Percentiles rank a stretch among this genome's conserved stretches.
These are phyloP conservation scores for Atrina japonica DNA, from an alignment of 2,888 invertebrate genomes.

Conservation along the genomic window DNA sequence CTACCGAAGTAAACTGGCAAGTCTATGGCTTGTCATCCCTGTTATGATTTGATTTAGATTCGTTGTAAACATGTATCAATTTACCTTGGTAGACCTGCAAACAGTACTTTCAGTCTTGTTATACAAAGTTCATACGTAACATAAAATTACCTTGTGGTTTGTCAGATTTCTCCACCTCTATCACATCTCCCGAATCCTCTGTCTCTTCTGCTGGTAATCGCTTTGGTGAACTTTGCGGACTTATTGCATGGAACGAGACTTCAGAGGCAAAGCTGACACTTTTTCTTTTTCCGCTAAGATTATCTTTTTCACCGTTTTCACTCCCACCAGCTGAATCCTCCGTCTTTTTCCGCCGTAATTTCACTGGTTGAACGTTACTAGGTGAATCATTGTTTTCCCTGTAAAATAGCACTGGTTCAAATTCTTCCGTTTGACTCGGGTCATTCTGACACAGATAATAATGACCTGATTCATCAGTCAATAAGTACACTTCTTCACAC, in stretches of 20 bases:
- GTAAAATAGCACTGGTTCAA: conserved; percentile 59
- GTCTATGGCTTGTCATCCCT: no score
- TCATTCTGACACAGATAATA: conserved; percentile 42
- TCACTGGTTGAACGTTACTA: conserved; percentile 12
- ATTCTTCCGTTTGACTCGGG: conserved; percentile 42
- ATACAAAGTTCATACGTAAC: no score
- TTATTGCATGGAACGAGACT: conserved; percentile 77
- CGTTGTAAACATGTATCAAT: no score
- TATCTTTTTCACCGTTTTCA: conserved; percentile 50
- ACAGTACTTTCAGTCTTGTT: no score
- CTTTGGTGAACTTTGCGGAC: conserved; percentile 64
- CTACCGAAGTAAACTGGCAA: no score
- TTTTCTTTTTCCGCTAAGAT: conserved; percentile 63
- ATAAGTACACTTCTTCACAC: conserved; percentile 70
- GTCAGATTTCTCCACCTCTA: no score
- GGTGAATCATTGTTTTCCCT: conserved; percentile 36
- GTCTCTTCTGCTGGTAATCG: conserved; percentile 13
- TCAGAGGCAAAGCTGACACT: conserved; percentile 79
- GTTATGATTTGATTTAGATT: no score
- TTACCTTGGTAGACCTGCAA: no score
- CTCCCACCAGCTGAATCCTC: conserved; percentile 48
- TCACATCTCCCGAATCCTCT: no score
- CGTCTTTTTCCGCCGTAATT: conserved; percentile 25
- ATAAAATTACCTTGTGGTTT: no score
- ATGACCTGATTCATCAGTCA: conserved; percentile 57